phyloP scores from a whole-genome alignment of 2,113 vertebrate genomes.

The Otis tarda region DNA sequence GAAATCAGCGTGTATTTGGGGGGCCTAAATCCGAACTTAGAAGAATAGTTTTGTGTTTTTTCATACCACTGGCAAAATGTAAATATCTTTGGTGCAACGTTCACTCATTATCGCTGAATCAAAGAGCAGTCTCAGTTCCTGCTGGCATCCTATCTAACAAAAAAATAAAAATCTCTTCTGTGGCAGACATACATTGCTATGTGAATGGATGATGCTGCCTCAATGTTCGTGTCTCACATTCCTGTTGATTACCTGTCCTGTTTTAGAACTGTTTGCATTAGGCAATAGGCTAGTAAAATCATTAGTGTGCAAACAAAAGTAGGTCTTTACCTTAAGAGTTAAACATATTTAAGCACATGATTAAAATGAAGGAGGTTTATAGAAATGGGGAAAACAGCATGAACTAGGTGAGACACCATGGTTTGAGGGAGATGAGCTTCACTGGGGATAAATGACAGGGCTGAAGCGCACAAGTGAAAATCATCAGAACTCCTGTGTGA shows the following conservation, averaged over 20 bases:
- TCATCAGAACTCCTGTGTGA: constrained; percentile 32
- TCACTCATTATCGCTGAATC: constrained; percentile 52
- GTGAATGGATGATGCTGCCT: not conserved
- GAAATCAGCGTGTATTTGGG: not conserved
- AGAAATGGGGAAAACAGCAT: not conserved
- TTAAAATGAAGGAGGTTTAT: not conserved
- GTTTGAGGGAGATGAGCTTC: not conserved
- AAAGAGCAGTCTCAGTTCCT: constrained; percentile 51
- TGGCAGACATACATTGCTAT: not conserved
- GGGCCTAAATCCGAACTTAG: not conserved
- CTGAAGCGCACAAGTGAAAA: constrained; percentile 4
- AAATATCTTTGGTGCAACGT: constrained; percentile 7
- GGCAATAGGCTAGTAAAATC: not conserved
- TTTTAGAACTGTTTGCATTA: not conserved
- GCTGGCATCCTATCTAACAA: constrained; percentile 35
- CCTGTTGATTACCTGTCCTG: not conserved
- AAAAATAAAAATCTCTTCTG: not conserved
- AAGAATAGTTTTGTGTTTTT: constrained; percentile 8
- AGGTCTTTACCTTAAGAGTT: not conserved
- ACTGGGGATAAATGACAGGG: not conserved
- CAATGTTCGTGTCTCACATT: not conserved
- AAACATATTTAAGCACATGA: not conserved
- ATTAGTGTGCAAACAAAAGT: not conserved
- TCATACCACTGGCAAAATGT: constrained; percentile 22
- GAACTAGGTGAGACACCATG: not conserved